Conservation (phyloP, 1,140 invertebrate genomes). For the Tetramorium alpestre region DNA sequence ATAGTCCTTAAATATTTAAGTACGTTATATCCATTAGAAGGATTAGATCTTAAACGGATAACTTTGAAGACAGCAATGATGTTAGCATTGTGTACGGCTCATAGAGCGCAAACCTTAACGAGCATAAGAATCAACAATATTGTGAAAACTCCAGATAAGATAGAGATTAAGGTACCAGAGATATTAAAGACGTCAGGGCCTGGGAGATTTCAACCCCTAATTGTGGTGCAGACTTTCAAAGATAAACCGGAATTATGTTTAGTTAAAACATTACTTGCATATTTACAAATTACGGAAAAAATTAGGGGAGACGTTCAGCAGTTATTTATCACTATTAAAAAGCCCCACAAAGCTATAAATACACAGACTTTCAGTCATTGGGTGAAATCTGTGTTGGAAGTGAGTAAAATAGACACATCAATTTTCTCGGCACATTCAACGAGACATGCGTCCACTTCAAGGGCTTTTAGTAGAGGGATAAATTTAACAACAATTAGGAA, state of each 20-base stretch:
- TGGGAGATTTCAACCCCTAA: neutral
- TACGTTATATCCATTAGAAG: neutral
- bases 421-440: too few relatives aligned
- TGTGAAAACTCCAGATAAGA: too few relatives aligned
- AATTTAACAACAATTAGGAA: too few relatives aligned
- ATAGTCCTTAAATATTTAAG: neutral
- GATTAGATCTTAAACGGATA: neutral
- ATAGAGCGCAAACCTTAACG: neutral
- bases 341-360: neutral
- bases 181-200: slow-evolving; percentile 12
- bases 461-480: too few relatives aligned
- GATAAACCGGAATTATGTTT: neutral
- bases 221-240: neutral
- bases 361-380: too few relatives aligned
- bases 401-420: too few relatives aligned
- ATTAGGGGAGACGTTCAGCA: neutral
- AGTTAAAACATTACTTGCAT: neutral
- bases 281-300: neutral
- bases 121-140: neutral
- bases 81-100: slow-evolving; percentile 31
- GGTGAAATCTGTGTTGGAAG: too few relatives aligned
- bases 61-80: neutral
- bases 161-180: slow-evolving; percentile 11
- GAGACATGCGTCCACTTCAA: too few relatives aligned
- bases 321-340: neutral